Conservation (phyloP, 2,888 invertebrate species). For the Xestia sexstrigata region DNA sequence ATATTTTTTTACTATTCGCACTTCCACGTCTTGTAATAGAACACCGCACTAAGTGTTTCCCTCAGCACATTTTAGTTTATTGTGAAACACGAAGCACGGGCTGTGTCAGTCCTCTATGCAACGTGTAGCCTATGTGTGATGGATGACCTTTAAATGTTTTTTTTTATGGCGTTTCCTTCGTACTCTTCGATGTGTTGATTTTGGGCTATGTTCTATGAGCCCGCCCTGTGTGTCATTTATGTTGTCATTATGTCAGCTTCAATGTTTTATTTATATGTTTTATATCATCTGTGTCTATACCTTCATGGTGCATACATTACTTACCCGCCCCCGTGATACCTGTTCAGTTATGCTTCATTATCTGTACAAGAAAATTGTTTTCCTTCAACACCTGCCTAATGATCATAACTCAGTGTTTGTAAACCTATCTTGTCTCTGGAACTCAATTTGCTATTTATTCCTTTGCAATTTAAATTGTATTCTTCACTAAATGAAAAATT, state of each 20-base stretch:
- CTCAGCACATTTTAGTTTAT: slow-evolving; percentile 81
- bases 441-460: slow-evolving; percentile 35
- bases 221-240: slow-evolving; percentile 43
- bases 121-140: slow-evolving; percentile 71
- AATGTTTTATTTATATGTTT: slow-evolving; percentile 38
- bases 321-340: slow-evolving; percentile 14
- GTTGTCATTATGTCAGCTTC: slow-evolving; percentile 51
- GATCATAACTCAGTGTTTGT: slow-evolving; percentile 18
- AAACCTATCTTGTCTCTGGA: slow-evolving; percentile 3
- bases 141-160: slow-evolving; percentile 67
- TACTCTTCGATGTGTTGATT: slow-evolving; percentile 62
- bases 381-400: slow-evolving; percentile 30
- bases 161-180: slow-evolving; percentile 48
- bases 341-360: slow-evolving; percentile 51
- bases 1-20: slow-evolving; percentile 80
- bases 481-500: slow-evolving; percentile 44
- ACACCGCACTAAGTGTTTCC: slow-evolving; percentile 87
- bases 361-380: slow-evolving; percentile 9
- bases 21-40: slow-evolving; percentile 83
- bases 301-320: slow-evolving; percentile 25
- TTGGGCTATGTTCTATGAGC: slow-evolving; percentile 49
- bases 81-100: slow-evolving; percentile 80
- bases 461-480: slow-evolving; percentile 32
- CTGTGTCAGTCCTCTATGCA: slow-evolving; percentile 72
- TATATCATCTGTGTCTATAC: slow-evolving; percentile 26